Conservation (phyloP, 35 echinoderm and acorn worm genomes). For the Hemicentrotus pulcherrimus region DNA sequence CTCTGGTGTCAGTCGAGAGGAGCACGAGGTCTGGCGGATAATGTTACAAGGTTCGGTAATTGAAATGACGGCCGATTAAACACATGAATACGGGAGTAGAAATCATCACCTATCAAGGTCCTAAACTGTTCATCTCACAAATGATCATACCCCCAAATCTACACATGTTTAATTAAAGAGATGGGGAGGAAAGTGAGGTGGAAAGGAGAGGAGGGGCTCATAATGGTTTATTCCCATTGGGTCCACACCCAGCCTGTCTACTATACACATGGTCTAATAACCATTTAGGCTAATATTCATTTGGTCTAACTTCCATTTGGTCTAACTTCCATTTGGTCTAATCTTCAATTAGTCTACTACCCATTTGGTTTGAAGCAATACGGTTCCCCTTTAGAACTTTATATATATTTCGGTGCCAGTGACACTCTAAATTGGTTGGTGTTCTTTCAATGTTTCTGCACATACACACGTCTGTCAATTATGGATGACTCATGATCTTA, state of each 20-base stretch:
- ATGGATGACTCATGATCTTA: not conserved
- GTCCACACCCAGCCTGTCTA: too few species aligned
- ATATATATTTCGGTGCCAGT: too few species aligned
- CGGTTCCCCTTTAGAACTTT: too few species aligned
- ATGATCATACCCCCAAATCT: not conserved
- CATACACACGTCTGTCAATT: not conserved
- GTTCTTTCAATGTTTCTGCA: not conserved
- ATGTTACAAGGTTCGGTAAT: not conserved
- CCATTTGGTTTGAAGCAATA: too few species aligned
- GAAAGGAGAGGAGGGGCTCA: not conserved
- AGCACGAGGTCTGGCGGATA: not conserved
- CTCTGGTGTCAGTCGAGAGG: not conserved
- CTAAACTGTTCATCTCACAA: not conserved
- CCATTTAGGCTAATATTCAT: too few species aligned
- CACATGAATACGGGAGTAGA: not conserved
- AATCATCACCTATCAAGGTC: not conserved
- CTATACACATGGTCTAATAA: too few species aligned
- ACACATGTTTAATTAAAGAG: not conserved
- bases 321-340: too few species aligned
- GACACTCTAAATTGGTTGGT: too few species aligned
- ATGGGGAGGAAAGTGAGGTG: not conserved
- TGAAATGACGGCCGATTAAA: not conserved
- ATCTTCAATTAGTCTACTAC: too few species aligned
- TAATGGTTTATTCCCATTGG: too few species aligned
- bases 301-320: too few species aligned